phyloP scores from a whole-genome alignment of 2,797 vertebrate species.

The Nasua narica region DNA sequence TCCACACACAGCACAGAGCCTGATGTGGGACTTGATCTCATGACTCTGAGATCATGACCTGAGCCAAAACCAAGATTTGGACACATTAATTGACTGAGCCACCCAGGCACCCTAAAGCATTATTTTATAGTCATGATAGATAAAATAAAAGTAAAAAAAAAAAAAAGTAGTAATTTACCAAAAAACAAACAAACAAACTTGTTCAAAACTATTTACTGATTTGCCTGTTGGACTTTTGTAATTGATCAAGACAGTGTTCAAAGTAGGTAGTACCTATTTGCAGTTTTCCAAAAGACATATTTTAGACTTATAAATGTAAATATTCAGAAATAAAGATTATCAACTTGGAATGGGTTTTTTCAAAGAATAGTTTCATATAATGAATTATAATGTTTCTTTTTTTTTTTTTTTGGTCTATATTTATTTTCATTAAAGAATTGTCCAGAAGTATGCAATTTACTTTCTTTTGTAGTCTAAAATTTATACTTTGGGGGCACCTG shows the following conservation, averaged over 20 bases:
- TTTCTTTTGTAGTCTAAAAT: constrained; percentile 35
- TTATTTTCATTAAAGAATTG: constrained; percentile 20
- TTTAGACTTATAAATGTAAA: constrained; percentile 34
- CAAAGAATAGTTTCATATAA: background rate
- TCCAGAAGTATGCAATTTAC: background rate
- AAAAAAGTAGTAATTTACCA: background rate
- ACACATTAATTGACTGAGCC: background rate
- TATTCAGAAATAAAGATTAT: constrained; percentile 37
- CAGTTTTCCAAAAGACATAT: background rate
- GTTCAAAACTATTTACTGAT: constrained; percentile 6
- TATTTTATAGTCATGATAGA: constrained; percentile 25
- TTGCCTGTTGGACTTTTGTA: background rate
- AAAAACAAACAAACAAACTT: background rate
- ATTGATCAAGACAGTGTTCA: background rate
- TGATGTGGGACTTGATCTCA: background rate
- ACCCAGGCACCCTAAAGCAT: background rate
- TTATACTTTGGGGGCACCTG: background rate
- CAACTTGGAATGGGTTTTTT: background rate
- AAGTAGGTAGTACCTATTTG: background rate
- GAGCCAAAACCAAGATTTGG: background rate
- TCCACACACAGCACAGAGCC: background rate
- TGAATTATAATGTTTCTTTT: background rate
- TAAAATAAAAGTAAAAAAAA: constrained; percentile 36
- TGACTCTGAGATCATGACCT: background rate
- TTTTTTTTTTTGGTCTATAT: background rate